Evolutionary conservation across 1,140 invertebrate genomes (phyloP), one percentile per base, ranked within the genome.

Genomic region (Philotrypesis tridentata): DNA sequence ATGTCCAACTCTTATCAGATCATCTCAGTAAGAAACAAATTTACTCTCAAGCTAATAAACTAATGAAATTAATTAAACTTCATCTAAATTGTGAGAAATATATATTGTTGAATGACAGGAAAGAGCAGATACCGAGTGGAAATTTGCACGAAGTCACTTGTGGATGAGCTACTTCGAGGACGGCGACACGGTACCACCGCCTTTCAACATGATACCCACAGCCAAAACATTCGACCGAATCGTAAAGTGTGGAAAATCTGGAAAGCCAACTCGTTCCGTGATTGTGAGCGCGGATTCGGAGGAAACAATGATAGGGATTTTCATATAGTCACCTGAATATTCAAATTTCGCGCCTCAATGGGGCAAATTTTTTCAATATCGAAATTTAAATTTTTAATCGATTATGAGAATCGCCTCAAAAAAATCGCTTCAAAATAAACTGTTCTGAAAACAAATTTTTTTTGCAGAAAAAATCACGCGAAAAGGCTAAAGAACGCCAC

Each of bases 1-100:
- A 98, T 98, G 97, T 97, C 96, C 48, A 98, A 97, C 90, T 98
- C 97, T 0, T 98, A 98, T 90, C 96, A 97, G 92, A 96, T 96
- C 43, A 98, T 98, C 85, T 97, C 96, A 83, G 96, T 97, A 55
- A 80, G 63, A n/a, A n/a, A n/a, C n/a, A n/a, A n/a, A n/a, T n/a
- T n/a, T n/a, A n/a, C n/a, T n/a, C n/a, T n/a, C n/a, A n/a, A n/a
- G n/a, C n/a, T n/a, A n/a, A n/a, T n/a, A n/a, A n/a, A n/a, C n/a
- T n/a, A n/a, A n/a, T n/a, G n/a, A n/a, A n/a, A n/a, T n/a, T n/a
- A n/a, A n/a, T n/a, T n/a, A n/a, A n/a, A n/a, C n/a, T n/a, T n/a
- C n/a, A n/a, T n/a, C n/a, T n/a, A n/a, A n/a, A n/a, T n/a, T n/a
- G n/a, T n/a, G n/a, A n/a, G n/a, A n/a, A n/a, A n/a, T n/a, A n/a